Conservation (phyloP, 2,113 vertebrate genomes). For the Myiagra hebetior region DNA sequence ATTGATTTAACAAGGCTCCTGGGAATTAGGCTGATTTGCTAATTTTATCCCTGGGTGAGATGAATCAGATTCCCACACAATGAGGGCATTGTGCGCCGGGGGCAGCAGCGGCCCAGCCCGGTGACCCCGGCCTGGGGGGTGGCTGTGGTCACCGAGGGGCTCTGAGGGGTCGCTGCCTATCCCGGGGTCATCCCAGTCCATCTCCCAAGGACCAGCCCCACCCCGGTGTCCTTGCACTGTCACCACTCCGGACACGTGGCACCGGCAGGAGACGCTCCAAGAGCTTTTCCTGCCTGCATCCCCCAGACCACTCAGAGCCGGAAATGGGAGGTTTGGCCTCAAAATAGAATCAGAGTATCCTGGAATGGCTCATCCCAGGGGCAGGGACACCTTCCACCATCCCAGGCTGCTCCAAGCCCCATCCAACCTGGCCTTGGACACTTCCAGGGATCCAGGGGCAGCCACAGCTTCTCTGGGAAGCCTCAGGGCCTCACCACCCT, state of each 20-base stretch:
- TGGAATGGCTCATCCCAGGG: neutral
- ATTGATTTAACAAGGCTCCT: slow-evolving; percentile 73
- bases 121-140: accelerated
- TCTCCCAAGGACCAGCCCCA: neutral
- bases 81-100: neutral
- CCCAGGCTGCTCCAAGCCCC: neutral
- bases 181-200: accelerated
- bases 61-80: slow-evolving; percentile 42
- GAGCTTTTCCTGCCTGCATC: accelerated
- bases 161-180: accelerated
- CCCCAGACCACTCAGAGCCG: accelerated
- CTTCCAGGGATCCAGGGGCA: neutral
- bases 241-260: accelerated
- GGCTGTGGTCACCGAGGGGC: accelerated
- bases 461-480: neutral
- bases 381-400: neutral
- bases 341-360: neutral
- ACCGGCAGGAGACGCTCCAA: accelerated
- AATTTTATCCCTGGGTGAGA: slow-evolving; percentile 67
- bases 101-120: accelerated
- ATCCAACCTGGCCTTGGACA: accelerated
- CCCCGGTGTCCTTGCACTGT: accelerated
- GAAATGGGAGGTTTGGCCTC: neutral
- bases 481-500: neutral
- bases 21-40: slow-evolving; percentile 62